A percentile compares a stretch with the other conserved stretches of the same genome.
phyloP scores from a whole-genome alignment of 2,113 vertebrate species.

The Pelusios castaneus region DNA sequence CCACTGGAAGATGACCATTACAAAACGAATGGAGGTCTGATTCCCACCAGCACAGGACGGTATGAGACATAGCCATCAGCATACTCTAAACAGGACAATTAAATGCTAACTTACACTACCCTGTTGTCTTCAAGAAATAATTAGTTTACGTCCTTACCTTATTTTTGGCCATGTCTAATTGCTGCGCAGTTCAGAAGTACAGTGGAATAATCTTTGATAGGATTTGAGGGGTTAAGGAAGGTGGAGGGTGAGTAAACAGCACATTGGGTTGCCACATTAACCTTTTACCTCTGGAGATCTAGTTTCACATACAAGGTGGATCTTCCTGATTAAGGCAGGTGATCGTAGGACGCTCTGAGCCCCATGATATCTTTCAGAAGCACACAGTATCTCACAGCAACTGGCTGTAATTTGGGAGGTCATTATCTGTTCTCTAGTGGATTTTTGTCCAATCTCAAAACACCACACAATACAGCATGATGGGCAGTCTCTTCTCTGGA shows the following conservation, averaged over 20 bases:
- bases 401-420: neutral
- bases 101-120: neutral
- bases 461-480: neutral
- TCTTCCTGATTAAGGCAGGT: neutral
- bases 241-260: neutral
- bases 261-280: neutral
- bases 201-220: constrained; percentile 44
- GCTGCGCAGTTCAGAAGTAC: constrained; percentile 26
- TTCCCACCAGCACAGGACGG: neutral
- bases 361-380: neutral
- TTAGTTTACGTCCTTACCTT: constrained; percentile 43
- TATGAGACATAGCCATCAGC: neutral
- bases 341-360: neutral
- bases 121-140: neutral
- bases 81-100: neutral
- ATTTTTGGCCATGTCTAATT: constrained; percentile 65
- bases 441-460: neutral
- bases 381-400: neutral
- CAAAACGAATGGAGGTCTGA: constrained; percentile 12
- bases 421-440: neutral
- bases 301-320: neutral
- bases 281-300: neutral
- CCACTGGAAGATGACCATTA: neutral
- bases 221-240: neutral
- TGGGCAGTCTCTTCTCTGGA: neutral